Evolutionary conservation across 1,140 invertebrate species (phyloP).

Genomic region (Drosophila watanabei): DNA sequence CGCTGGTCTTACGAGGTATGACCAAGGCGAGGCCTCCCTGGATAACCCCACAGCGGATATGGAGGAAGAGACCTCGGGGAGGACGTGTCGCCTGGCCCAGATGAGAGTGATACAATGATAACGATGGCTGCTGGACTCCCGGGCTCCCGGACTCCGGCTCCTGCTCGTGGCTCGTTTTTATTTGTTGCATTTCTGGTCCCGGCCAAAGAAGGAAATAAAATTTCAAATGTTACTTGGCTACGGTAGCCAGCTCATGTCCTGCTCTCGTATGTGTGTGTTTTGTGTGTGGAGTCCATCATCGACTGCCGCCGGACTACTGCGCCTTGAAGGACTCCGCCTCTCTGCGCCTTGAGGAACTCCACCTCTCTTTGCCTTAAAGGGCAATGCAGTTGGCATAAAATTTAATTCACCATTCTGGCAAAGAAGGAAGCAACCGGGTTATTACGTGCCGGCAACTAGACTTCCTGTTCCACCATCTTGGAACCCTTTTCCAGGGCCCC

Average conservation of each 20-base stretch:
- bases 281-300: slow-evolving; percentile 32
- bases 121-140: slow-evolving; percentile 7
- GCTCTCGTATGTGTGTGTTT: slow-evolving; percentile 19
- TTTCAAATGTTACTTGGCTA: slow-evolving; percentile 62
- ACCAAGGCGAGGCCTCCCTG: not conserved
- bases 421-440: slow-evolving; percentile 18
- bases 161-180: slow-evolving; percentile 41
- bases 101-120: slow-evolving; percentile 50
- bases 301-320: no score
- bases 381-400: slow-evolving; percentile 77
- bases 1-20: not conserved
- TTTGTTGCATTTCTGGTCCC: slow-evolving; percentile 67
- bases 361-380: slow-evolving; percentile 21
- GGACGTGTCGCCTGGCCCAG: slow-evolving; percentile 41
- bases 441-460: slow-evolving; percentile 37
- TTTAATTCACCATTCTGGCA: slow-evolving; percentile 59
- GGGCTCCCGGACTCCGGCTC: not conserved
- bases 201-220: slow-evolving; percentile 71
- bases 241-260: slow-evolving; percentile 25
- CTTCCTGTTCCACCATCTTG: slow-evolving; percentile 1
- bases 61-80: no score
- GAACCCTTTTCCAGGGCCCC: not conserved
- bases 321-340: not conserved
- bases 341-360: not conserved
- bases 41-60: not conserved